phyloP scores from a whole-genome alignment of 2,888 invertebrate genomes.

The Sarcophaga carnaria region DNA sequence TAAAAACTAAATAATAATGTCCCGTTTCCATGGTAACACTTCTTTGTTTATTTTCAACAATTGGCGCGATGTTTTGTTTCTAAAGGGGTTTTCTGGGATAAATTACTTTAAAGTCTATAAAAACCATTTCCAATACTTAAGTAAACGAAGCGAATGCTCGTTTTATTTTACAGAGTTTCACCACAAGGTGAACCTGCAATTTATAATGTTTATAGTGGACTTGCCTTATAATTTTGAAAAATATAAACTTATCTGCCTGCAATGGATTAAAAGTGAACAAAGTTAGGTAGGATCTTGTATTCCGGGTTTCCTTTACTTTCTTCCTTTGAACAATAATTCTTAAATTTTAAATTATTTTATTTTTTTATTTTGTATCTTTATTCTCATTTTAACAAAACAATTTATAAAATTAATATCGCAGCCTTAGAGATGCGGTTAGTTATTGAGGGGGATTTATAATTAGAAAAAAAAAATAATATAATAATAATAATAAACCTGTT shows the following conservation, averaged over 20 bases:
- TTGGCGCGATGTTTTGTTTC: slow-evolving; percentile 29
- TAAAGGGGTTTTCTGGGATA: neutral
- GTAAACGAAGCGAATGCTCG: too few relatives aligned
- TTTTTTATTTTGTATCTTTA: neutral
- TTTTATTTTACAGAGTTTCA: too few relatives aligned
- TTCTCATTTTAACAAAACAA: slow-evolving; percentile 71
- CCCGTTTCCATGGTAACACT: slow-evolving; percentile 48
- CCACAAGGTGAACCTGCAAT: too few relatives aligned
- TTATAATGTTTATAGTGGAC: too few relatives aligned
- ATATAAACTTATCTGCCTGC: too few relatives aligned
- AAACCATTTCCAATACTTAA: too few relatives aligned
- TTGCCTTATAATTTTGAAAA: too few relatives aligned
- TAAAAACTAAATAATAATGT: slow-evolving; percentile 35
- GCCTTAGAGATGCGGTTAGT: slow-evolving; percentile 64
- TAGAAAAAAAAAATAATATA: slow-evolving; percentile 27
- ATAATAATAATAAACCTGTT: slow-evolving; percentile 27
- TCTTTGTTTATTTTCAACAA: slow-evolving; percentile 37
- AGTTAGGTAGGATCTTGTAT: too few relatives aligned
- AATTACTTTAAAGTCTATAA: neutral
- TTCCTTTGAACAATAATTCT: neutral
- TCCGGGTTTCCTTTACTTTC: neutral
- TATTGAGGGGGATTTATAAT: slow-evolving; percentile 41
- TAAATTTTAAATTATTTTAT: neutral
- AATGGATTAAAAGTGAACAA: too few relatives aligned
- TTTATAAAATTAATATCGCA: slow-evolving; percentile 70